These are phyloP conservation scores for Empidonax traillii DNA, from an alignment of 2,113 vertebrate genomes.

Conservation along the genomic window DNA sequence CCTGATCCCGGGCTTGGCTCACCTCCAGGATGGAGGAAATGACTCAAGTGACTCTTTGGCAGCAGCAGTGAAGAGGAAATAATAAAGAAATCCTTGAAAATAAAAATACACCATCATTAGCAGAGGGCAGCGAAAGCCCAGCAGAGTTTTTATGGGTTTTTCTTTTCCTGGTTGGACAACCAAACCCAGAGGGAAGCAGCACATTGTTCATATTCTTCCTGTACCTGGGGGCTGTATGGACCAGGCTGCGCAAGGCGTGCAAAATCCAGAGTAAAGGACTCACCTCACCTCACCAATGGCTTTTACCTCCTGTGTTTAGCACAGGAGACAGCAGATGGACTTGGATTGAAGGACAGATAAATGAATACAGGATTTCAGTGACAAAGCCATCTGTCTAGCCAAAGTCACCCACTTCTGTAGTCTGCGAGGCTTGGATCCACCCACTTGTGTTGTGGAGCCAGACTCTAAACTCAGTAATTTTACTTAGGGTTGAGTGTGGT, in stretches of 20 bases:
- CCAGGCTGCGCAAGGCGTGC: background rate
- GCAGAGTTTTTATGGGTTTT: background rate
- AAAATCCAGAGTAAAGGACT: background rate
- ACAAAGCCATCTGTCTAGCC: slow-evolving; percentile 62
- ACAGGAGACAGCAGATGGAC: slow-evolving; percentile 32
- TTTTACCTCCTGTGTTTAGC: background rate
- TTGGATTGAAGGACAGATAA: slow-evolving; percentile 33
- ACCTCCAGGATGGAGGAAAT: slow-evolving; percentile 39
- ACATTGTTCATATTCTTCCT: background rate
- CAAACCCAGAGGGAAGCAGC: background rate
- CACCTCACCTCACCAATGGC: background rate
- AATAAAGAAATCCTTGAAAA: slow-evolving; percentile 54
- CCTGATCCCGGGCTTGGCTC: slow-evolving; percentile 32
- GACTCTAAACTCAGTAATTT: slow-evolving; percentile 29
- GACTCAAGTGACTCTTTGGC: slow-evolving; percentile 32
- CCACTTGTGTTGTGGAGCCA: slow-evolving; percentile 42
- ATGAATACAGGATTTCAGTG: background rate
- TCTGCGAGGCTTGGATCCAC: slow-evolving; percentile 43
- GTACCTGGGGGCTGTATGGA: background rate
- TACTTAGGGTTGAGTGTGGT: background rate
- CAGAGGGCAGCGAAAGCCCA: background rate
- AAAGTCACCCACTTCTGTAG: slow-evolving; percentile 58
- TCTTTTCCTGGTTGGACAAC: background rate
- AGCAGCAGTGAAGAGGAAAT: background rate
- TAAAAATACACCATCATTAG: background rate